phyloP scores from a whole-genome alignment of 2,888 invertebrate genomes.

The Electrophaes corylata region DNA sequence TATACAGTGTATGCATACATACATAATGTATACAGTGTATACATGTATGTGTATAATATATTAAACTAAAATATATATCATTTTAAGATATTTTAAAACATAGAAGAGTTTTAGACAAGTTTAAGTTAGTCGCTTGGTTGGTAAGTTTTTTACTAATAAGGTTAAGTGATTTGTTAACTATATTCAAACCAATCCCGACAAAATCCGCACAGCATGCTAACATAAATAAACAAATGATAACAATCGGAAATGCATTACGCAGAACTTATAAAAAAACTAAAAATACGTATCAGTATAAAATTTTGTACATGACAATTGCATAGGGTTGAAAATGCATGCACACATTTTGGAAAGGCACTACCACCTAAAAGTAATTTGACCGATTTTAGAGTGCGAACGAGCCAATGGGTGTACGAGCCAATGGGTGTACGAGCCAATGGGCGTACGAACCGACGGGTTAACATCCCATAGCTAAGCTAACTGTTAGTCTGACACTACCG shows the following conservation, averaged over 20 bases:
- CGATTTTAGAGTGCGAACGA: constrained; percentile 4
- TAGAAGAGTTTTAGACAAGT: background rate
- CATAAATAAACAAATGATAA: constrained; percentile 32
- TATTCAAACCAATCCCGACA: constrained; percentile 26
- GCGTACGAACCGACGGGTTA: too few relatives aligned
- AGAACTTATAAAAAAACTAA: constrained; percentile 43
- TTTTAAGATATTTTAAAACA: too few relatives aligned
- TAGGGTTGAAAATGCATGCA: constrained; percentile 60
- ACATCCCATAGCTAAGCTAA: too few relatives aligned
- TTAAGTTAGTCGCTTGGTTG: background rate
- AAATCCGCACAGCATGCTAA: constrained; percentile 17
- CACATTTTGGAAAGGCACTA: constrained; percentile 61
- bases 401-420: too few relatives aligned
- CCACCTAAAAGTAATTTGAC: constrained; percentile 12
- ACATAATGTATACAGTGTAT: too few relatives aligned
- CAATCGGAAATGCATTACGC: constrained; percentile 57
- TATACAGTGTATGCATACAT: too few relatives aligned
- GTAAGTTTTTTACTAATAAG: background rate
- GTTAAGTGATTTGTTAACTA: background rate
- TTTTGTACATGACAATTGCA: constrained; percentile 55
- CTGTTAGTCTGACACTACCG: too few relatives aligned
- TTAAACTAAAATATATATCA: too few relatives aligned
- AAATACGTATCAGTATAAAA: constrained; percentile 41
- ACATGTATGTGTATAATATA: too few relatives aligned
- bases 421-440: too few relatives aligned